Base-by-base conservation (phyloP, 2,888 invertebrate species). In the Morinoia aosen region DNA sequence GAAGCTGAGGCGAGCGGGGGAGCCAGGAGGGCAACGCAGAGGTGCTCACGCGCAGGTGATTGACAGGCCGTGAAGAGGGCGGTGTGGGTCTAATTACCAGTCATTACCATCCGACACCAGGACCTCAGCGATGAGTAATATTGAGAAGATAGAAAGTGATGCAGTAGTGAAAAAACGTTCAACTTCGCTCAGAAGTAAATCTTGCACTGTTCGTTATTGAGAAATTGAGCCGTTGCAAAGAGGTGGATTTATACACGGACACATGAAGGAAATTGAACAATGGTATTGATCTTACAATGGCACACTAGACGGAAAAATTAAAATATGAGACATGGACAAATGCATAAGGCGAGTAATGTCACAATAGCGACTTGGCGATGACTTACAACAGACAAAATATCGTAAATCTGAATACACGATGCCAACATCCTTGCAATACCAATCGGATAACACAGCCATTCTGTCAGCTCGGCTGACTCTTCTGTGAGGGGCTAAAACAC, bases 81-180 rank as follows among this genome's bases (percentile, higher is more conserved):
- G 76, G 76, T 76, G 76, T 76, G 76, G 76, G 76, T 76, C 76
- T 76, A 76, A 76, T 76, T 76, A 76, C 76, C 76, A 10, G 76
- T 76, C 76, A 76, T 76, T 76, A 76, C 76, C 76, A 76, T 76
- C 33, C 25, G 19, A 33, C 76, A 76, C 76, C 25, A 76, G 76
- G 76, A 76, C 76, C 33, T 76, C 76, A 76, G 76, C 76, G 76
- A 76, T 76, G 33, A 16, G 76, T 76, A 76, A 76, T 76, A 76
- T 76, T 76, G 76, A 33, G 25, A 76, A 76, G 76, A 76, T 76
- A 33, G 76, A 76, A 76, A 76, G 76, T 19, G 76, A 76, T 48
- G 48, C 48, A 33, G 33, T 33, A 33, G 25, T 25, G 76, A 33
- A 76, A 76, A 76, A 33, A 76, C 3, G 76, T 25, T 33, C 2